A percentile compares a stretch with the other conserved stretches of the same genome.
Conservation (phyloP, 2,113 vertebrate genomes). For the Eonycteris spelaea region DNA sequence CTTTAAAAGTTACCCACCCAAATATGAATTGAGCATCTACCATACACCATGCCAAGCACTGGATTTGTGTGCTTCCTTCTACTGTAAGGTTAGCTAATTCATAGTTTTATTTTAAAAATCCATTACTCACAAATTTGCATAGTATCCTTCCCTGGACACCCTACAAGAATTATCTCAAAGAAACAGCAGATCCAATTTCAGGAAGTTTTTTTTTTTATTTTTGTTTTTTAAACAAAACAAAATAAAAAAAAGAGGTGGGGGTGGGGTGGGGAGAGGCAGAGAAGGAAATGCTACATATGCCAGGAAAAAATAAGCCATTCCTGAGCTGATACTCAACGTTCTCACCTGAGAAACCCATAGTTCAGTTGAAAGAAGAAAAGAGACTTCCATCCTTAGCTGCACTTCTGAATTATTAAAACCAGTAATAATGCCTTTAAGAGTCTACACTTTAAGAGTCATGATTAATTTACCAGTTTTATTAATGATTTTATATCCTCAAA, state of each 20-base stretch:
- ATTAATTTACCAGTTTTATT: neutral
- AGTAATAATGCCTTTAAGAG: neutral
- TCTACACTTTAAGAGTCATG: neutral
- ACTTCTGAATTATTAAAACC: neutral
- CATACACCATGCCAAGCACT: neutral
- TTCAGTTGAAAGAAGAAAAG: neutral
- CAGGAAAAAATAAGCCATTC: neutral
- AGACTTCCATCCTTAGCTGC: neutral
- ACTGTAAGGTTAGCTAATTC: neutral
- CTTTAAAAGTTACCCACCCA: neutral
- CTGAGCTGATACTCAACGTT: neutral
- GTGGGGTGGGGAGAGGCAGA: fast-evolving
- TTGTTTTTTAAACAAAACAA: too few species aligned
- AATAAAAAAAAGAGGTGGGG: too few species aligned
- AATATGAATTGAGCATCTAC: neutral
- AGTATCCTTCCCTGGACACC: neutral
- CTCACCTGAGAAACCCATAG: neutral
- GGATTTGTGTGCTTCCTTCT: neutral
- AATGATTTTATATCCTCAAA: neutral
- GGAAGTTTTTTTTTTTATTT: neutral
- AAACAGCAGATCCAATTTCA: neutral
- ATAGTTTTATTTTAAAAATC: neutral
- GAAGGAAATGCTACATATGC: neutral
- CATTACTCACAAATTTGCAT: neutral
- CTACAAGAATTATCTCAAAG: neutral